phyloP scores from a whole-genome alignment of 2,113 vertebrate genomes.

The Vidua chalybeata region DNA sequence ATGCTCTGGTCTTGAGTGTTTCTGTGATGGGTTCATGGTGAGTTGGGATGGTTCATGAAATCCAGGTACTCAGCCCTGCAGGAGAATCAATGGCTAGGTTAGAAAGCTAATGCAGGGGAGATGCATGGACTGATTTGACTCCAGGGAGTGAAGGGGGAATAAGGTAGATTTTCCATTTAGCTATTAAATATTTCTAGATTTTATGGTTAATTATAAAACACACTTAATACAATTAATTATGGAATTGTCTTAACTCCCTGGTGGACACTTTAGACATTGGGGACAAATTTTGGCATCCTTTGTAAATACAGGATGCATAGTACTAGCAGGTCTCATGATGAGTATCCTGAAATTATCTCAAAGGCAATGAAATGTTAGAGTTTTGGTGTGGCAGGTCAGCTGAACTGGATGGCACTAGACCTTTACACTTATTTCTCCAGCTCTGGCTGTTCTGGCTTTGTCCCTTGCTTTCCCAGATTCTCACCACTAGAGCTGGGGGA shows the following conservation, averaged over 20 bases:
- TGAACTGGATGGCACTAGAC: not conserved
- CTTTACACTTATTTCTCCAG: not conserved
- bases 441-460: not conserved
- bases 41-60: not conserved
- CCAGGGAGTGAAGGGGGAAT: not conserved
- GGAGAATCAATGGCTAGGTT: not conserved
- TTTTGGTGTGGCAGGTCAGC: not conserved
- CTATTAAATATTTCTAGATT: not conserved
- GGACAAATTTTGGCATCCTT: not conserved
- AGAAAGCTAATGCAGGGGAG: not conserved
- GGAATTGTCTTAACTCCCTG: not conserved
- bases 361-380: not conserved
- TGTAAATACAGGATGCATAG: not conserved
- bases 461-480: not conserved
- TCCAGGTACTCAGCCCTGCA: accelerated
- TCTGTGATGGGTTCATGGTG: not conserved
- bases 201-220: not conserved
- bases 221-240: not conserved
- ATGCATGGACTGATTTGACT: not conserved
- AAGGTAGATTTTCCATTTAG: not conserved
- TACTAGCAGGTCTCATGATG: not conserved
- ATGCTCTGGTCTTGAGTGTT: not conserved
- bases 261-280: not conserved
- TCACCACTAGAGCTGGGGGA: not conserved
- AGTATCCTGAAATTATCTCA: not conserved